A percentile compares a stretch with the other conserved stretches of the same genome.
These are phyloP conservation scores for Fistularia commersonii DNA, from an alignment of 2,797 vertebrate genomes.

Conservation along the genomic window DNA sequence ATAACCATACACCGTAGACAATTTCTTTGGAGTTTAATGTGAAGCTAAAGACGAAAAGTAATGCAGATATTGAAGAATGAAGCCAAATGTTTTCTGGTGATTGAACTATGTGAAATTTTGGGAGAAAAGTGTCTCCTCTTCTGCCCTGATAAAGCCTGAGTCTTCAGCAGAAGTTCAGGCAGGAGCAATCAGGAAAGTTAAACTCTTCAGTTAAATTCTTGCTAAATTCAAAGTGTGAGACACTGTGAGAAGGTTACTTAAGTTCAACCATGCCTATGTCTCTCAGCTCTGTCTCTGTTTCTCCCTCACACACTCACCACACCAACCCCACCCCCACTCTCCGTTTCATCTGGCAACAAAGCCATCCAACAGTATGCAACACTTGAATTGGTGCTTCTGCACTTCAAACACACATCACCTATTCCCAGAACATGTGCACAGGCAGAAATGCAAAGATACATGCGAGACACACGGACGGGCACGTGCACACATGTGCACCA, in stretches of 20 bases:
- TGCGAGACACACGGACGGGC: constrained; percentile 9
- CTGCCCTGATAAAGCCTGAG: no score
- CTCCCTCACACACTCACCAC: constrained; percentile 10
- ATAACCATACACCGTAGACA: no score
- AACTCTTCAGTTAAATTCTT: constrained; percentile 48
- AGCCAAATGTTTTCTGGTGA: no score
- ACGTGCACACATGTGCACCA: constrained; percentile 1
- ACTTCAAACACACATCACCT: constrained; percentile 54
- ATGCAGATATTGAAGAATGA: no score
- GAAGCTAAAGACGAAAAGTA: no score
- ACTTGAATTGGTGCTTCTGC: constrained; percentile 36
- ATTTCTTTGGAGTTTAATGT: no score
- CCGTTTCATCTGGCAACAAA: constrained; percentile 67
- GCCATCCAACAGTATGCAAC: constrained; percentile 32
- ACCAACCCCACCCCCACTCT: constrained; percentile 18
- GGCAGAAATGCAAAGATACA: constrained; percentile 25
- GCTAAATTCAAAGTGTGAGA: constrained; percentile 46
- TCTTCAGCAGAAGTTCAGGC: constrained; percentile 33
- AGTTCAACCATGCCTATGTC: constrained; percentile 46
- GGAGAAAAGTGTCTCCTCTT: no score
- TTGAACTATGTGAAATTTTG: no score
- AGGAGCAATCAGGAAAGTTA: constrained; percentile 47
- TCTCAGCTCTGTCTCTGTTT: constrained; percentile 21
- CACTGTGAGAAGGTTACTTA: constrained; percentile 51
- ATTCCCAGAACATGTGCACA: constrained; percentile 49